Evolutionary conservation across 2,797 vertebrate species (phyloP), one percentile per base, ranked within the genome.

Genomic region (Paramormyrops hopkinsi): DNA sequence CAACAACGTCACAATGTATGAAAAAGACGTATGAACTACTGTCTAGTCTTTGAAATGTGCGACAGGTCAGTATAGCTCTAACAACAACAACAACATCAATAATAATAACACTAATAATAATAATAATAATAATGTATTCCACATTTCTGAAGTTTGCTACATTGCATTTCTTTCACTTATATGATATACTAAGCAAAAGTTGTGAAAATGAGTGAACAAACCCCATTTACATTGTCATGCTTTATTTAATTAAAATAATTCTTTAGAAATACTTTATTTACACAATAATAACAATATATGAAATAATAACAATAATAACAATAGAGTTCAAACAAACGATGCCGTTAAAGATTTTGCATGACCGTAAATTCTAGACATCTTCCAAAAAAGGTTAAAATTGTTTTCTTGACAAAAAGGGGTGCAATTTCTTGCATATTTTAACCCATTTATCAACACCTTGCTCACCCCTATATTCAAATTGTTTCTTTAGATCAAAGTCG

Each of bases 161-260:
- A 22, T 29, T 48, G 25, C 3, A 11, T 85, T 12, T 85, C 83
- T 50, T 54, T 59, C 33, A 37, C 53, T 29, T 37, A 33, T 87
- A 12, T 25, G 44, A 51, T 29, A 22, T 22, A 12, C 50, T 4
- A 29, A 22, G 37, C 7, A 41, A 37, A 65, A 8, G 59, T 37
- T 4, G 86, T 41, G 19, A 82, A 91, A 90, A 91, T 65, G 92
- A 89, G 90, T 17, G 89, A 59, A 4, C 9, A 87, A 88, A 44
- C 33, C 88, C 82, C 22, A 54, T 59, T 93, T 92, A 94, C 92
- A 95, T 94, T 93, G 90, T 93, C 96, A 97, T 97, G 96, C 96
- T 97, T 97, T 94, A 94, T 94, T 94, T 97, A 96, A 96, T 97
- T 96, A 96, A 97, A 97, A 97, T 97, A 97, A 94, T 96, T 96